These are phyloP conservation scores for Zaprionus taronus DNA, from an alignment of 1,140 invertebrate species.

Conservation along the genomic window DNA sequence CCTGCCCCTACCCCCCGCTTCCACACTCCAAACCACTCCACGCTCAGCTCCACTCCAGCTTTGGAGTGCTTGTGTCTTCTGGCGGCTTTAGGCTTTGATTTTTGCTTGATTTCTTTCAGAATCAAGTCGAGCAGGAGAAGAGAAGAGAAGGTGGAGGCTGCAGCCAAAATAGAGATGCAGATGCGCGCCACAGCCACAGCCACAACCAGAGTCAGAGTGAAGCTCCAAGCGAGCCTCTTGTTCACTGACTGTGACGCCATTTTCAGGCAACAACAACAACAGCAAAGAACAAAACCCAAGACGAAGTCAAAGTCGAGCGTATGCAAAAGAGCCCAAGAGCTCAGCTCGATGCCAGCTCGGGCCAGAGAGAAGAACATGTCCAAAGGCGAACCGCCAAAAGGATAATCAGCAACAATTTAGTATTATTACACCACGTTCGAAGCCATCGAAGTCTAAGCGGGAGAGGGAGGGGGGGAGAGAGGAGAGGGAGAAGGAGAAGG, in stretches of 20 bases:
- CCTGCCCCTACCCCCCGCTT: background rate
- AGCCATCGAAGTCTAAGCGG: slow-evolving; percentile 67
- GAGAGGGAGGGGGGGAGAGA: background rate
- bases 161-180: slow-evolving; percentile 75
- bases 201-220: background rate
- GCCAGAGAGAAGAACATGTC: slow-evolving; percentile 57
- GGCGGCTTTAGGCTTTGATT: slow-evolving; percentile 78
- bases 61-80: slow-evolving; percentile 30
- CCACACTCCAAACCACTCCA: slow-evolving; percentile 39
- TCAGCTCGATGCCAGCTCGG: background rate
- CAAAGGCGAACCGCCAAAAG: slow-evolving; percentile 84
- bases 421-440: slow-evolving; percentile 84
- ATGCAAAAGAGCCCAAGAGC: slow-evolving; percentile 7
- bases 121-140: slow-evolving; percentile 48
- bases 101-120: slow-evolving; percentile 84
- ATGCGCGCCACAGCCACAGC: slow-evolving; percentile 23
- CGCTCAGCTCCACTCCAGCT: slow-evolving; percentile 28
- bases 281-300: slow-evolving; percentile 68
- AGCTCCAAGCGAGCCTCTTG: slow-evolving; percentile 24
- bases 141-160: background rate
- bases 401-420: slow-evolving; percentile 85
- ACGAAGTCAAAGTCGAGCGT: slow-evolving; percentile 28
- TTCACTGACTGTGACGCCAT: slow-evolving; percentile 78
- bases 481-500: slow-evolving; percentile 41
- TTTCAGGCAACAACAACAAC: slow-evolving; percentile 57